phyloP scores from a whole-genome alignment of 2,797 vertebrate species.

The Pyrocephalus nanus region DNA sequence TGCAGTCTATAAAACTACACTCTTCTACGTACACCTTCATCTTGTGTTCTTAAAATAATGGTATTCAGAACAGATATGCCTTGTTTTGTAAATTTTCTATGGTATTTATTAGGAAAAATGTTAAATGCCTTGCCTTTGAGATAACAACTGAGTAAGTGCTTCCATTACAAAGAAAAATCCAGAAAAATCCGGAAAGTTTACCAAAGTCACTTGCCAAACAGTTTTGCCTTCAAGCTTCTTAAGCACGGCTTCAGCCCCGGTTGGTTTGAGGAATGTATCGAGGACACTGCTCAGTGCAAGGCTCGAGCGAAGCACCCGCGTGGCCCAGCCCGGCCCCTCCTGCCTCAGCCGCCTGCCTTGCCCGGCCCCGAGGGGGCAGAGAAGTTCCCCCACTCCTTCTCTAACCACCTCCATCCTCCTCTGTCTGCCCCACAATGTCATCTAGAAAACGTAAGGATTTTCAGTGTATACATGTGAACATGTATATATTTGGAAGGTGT shows the following conservation, averaged over 20 bases:
- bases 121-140: conserved; percentile 78
- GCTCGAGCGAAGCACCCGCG: background rate
- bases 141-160: conserved; percentile 74
- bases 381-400: conserved; percentile 54
- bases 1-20: conserved; percentile 32
- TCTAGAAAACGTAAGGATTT: conserved; percentile 62
- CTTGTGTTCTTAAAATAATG: conserved; percentile 58
- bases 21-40: conserved; percentile 50
- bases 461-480: conserved; percentile 77
- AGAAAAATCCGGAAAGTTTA: conserved; percentile 70
- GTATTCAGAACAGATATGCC: conserved; percentile 70
- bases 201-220: conserved; percentile 84
- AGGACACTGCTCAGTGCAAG: conserved; percentile 48
- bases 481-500: conserved; percentile 76
- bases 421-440: conserved; percentile 77
- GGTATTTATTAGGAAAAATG: conserved; percentile 80
- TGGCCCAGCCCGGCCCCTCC: conserved; percentile 33
- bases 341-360: background rate
- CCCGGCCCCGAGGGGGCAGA: background rate
- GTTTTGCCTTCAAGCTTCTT: conserved; percentile 70
- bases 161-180: conserved; percentile 63
- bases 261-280: conserved; percentile 49
- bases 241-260: conserved; percentile 57
- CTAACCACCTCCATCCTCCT: conserved; percentile 59
- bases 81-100: conserved; percentile 80